phyloP scores from a whole-genome alignment of 2,113 vertebrate genomes.

The Elachura formosa region DNA sequence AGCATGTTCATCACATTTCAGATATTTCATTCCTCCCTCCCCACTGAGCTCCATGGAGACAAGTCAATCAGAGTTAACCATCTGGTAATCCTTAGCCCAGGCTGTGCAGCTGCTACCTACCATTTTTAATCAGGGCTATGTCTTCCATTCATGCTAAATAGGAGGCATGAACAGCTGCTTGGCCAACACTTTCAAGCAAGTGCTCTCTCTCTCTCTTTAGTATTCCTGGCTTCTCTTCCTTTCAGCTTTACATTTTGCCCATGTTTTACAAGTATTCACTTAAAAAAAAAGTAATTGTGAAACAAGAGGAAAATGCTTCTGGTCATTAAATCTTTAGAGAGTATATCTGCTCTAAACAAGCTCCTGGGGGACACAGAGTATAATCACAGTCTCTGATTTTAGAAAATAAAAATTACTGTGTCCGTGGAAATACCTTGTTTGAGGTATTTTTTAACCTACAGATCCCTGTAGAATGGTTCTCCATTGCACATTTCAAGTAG shows the following conservation, averaged over 20 bases:
- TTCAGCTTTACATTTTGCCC: constrained; percentile 51
- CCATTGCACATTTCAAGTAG: background rate
- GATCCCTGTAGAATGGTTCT: background rate
- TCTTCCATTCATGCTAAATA: constrained; percentile 71
- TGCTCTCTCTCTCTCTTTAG: constrained; percentile 1
- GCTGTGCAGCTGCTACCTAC: constrained; percentile 73
- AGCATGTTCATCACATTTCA: constrained; percentile 65
- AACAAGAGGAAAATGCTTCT: background rate
- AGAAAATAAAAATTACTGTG: background rate
- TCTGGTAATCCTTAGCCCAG: constrained; percentile 76
- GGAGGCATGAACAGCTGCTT: constrained; percentile 63
- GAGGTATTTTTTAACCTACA: background rate
- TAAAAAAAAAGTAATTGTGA: background rate
- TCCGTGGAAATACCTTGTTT: background rate
- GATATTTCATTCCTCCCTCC: constrained; percentile 52
- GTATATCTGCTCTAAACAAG: background rate
- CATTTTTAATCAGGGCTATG: constrained; percentile 69
- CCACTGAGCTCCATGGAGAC: constrained; percentile 68
- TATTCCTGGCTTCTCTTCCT: constrained; percentile 54
- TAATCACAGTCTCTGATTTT: background rate
- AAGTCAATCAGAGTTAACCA: constrained; percentile 73
- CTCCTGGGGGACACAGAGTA: background rate
- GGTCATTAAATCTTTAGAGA: background rate
- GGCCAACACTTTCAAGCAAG: constrained; percentile 52
- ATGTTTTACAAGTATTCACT: constrained; percentile 1